phyloP scores from a whole-genome alignment of 2,888 invertebrate genomes.

The Nebria salina region DNA sequence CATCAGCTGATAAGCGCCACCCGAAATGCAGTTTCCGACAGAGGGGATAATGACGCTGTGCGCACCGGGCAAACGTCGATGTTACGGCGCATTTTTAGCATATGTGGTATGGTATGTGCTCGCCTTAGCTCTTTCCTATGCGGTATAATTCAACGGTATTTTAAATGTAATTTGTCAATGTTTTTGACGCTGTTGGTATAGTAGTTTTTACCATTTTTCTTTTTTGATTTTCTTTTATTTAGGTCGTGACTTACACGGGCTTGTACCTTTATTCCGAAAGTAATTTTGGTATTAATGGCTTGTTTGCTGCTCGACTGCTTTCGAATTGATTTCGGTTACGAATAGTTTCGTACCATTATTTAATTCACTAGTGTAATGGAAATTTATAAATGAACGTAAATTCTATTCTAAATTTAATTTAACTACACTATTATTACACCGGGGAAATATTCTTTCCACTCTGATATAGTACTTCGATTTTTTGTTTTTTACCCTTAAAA shows the following conservation, averaged over 20 bases:
- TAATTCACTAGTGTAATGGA: background rate
- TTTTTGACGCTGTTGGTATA: conserved; percentile 41
- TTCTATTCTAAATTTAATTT: background rate
- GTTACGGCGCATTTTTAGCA: conserved; percentile 11
- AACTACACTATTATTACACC: too few species aligned
- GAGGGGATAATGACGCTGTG: conserved; percentile 33
- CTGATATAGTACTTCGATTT: too few species aligned
- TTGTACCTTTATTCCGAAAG: conserved; percentile 36
- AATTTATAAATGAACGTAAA: background rate
- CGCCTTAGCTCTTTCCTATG: conserved; percentile 11
- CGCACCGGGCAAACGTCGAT: background rate
- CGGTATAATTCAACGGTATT: conserved; percentile 42
- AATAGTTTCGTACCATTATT: background rate
- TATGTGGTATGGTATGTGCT: conserved; percentile 5
- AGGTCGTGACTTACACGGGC: conserved; percentile 29
- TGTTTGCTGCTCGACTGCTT: background rate
- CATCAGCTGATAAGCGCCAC: conserved; percentile 46
- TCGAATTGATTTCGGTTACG: conserved; percentile 34
- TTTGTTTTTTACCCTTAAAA: too few species aligned
- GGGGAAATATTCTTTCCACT: too few species aligned
- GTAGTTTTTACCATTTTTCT: conserved; percentile 5
- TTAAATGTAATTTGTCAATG: conserved; percentile 46
- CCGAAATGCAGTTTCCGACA: conserved; percentile 34
- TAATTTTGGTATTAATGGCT: conserved; percentile 33
- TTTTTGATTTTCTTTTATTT: conserved; percentile 31